Base-by-base conservation (phyloP, 2,113 vertebrate genomes). In the Taxidea taxus region DNA sequence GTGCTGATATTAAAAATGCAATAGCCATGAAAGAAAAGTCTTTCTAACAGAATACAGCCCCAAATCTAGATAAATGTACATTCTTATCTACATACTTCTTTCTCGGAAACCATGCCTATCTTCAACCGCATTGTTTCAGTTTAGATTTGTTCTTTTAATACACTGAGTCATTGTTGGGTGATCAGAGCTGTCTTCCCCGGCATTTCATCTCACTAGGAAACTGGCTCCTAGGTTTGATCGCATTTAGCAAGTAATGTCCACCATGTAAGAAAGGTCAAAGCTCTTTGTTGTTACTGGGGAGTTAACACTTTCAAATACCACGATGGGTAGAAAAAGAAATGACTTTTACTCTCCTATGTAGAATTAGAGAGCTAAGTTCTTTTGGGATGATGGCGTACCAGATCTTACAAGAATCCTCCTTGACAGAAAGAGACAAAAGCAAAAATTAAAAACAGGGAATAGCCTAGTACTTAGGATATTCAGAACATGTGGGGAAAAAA, bases 1-100 rank as follows among this genome's bases (percentile, higher is more conserved):
- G 95, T 90, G 95, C 94, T 97, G 80, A 86, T 97, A 98, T 98
- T 98, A 98, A 98, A 98, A 98, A 97, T 98, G 94, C 88, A 98
- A 77, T 90, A 98, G 83, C 27, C 20, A 97, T 95, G 96, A 89
- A 93, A 96, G 66, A 66, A 84, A 87, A 92, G 56, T 68, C 39
- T 95, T 92, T 62, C 84, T 97, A 95, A 95, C 86, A 98, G 86
- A 97, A 86, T 90, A 80, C 84, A 97, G 74, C 62, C 34, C 89
- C 77, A 94, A 68, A 96, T 88, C 39, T 80, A 42, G 47, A 68
- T 62, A 84, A 92, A 92, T 60, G 94, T 68, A 97, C 77, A 98
- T 98, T 94, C 62, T 58, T 87, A 44, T 47, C 34, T 7, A 51
- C 47, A n/a, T 62, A 97, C 47, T 39, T 89, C 84, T 87, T 95